A percentile compares a stretch with the other conserved stretches of the same genome.
phyloP scores from a whole-genome alignment of 2,888 invertebrate genomes.

The Boloria euphrosyne region DNA sequence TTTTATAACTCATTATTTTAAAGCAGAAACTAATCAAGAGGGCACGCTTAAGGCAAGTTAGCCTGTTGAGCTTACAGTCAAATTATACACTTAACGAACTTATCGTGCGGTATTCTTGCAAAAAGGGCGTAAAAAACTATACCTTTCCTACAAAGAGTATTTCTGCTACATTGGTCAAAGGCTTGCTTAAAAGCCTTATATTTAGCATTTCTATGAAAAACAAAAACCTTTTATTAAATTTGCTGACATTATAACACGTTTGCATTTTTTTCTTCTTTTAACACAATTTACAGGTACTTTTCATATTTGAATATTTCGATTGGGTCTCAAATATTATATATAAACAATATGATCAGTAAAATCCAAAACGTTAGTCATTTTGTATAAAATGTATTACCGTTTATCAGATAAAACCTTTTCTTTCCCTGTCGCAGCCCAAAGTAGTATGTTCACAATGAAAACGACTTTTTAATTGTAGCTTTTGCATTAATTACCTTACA shows the following conservation, averaged over 20 bases:
- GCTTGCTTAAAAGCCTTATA: not conserved
- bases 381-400: too few species aligned
- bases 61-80: not conserved
- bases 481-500: slow-evolving; percentile 22
- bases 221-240: too few species aligned
- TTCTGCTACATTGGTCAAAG: slow-evolving; percentile 4
- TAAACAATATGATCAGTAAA: not conserved
- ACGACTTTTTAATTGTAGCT: slow-evolving; percentile 4
- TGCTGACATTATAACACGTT: too few species aligned
- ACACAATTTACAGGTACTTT: too few species aligned
- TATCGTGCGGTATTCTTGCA: too few species aligned
- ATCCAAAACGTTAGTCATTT: not conserved
- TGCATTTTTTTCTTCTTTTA: too few species aligned
- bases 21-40: too few species aligned
- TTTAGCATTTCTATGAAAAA: too few species aligned
- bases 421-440: too few species aligned
- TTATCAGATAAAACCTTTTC: too few species aligned
- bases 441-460: not conserved
- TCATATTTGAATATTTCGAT: too few species aligned
- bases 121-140: not conserved
- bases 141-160: not conserved
- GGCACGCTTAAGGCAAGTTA: not conserved
- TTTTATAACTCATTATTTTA: not conserved
- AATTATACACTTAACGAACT: not conserved
- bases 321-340: too few species aligned